Percentiles rank a stretch among this genome's conserved stretches.
Evolutionary conservation across 2,797 vertebrate species (phyloP).

Genomic region (Poecile montanus): DNA sequence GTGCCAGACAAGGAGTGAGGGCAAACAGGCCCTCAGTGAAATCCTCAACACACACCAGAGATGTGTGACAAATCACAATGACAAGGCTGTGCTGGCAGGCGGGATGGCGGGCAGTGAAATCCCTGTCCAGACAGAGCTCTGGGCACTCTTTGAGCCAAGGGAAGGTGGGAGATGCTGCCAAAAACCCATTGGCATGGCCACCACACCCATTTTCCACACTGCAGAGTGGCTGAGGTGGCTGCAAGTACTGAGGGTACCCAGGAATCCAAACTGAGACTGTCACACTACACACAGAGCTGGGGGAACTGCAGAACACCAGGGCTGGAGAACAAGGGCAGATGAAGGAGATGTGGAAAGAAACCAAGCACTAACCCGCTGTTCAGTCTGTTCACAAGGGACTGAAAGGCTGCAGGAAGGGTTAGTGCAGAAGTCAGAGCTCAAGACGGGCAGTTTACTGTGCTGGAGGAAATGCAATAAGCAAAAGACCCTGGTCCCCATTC

Average conservation of each 20-base stretch:
- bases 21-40: background rate
- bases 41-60: background rate
- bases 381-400: rapidly evolving
- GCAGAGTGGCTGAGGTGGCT: background rate
- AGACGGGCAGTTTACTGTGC: background rate
- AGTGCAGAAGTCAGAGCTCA: background rate
- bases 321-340: background rate
- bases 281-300: rapidly evolving
- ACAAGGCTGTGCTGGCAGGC: constrained; percentile 11
- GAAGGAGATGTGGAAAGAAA: background rate
- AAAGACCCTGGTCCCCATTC: rapidly evolving
- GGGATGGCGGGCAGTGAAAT: background rate
- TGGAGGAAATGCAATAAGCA: rapidly evolving
- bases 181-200: background rate
- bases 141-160: background rate
- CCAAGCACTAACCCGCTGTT: background rate
- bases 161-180: background rate
- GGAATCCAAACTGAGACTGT: background rate
- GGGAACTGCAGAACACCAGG: background rate
- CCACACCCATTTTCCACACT: background rate
- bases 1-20: background rate
- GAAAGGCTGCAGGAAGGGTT: background rate
- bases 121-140: background rate
- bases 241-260: background rate
- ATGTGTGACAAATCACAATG: constrained; percentile 36